Evolutionary conservation across 1,140 invertebrate genomes (phyloP).

Genomic region (Elymnias hypermnestra): DNA sequence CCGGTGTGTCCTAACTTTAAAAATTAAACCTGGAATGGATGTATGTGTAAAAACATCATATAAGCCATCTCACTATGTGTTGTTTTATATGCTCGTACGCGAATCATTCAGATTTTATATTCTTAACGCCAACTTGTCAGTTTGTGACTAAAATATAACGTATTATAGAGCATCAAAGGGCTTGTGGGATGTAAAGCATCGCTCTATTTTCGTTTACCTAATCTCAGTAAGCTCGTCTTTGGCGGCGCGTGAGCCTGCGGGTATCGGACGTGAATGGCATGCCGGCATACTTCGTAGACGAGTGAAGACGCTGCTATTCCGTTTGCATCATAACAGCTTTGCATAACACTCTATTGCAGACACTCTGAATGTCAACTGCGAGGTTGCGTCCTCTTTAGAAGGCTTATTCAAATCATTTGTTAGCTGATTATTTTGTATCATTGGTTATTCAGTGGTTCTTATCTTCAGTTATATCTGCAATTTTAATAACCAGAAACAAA

Average conservation of each 20-base stretch:
- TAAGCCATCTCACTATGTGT: no score
- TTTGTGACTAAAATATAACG: constrained; percentile 16
- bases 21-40: no score
- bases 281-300: constrained; percentile 24
- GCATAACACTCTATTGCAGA: constrained; percentile 60
- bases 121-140: neutral
- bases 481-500: no score
- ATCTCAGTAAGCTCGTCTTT: constrained; percentile 38
- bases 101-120: neutral
- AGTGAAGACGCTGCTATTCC: constrained; percentile 46
- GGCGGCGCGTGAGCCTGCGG: constrained; percentile 30
- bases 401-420: constrained; percentile 23
- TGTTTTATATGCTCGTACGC: neutral
- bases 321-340: constrained; percentile 48
- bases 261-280: constrained; percentile 38
- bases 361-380: constrained; percentile 53
- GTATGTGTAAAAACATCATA: no score
- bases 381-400: constrained; percentile 35
- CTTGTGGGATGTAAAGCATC: constrained; percentile 8
- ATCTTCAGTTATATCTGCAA: no score
- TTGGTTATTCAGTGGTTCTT: no score
- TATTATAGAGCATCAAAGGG: constrained; percentile 14
- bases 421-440: no score
- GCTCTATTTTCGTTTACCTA: constrained; percentile 51
- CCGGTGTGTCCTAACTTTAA: no score